Evolutionary conservation across 2,888 invertebrate species (phyloP).

Genomic region (Pilophorus perplexus): DNA sequence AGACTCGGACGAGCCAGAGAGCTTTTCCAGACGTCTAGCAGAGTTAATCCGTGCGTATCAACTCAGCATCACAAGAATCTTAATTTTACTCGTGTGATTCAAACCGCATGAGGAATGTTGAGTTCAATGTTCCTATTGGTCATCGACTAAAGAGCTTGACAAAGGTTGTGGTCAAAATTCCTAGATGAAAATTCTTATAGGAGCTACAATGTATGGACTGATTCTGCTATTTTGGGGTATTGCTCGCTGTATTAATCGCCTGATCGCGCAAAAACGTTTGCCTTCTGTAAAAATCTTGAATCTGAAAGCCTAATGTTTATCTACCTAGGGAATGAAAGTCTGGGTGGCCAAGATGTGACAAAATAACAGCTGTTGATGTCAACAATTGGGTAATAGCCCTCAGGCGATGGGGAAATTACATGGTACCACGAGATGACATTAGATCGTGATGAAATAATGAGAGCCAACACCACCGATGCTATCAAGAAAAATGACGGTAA

Average conservation of each 20-base stretch:
- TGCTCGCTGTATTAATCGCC: too few relatives aligned
- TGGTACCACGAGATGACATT: not conserved
- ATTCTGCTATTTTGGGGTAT: too few relatives aligned
- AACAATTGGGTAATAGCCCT: constrained; percentile 12
- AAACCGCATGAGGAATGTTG: not conserved
- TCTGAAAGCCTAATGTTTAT: not conserved
- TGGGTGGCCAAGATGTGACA: not conserved
- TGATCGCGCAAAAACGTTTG: too few relatives aligned
- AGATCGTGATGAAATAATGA: constrained; percentile 9
- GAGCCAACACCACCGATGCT: not conserved
- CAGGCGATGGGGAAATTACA: not conserved
- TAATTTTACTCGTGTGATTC: too few relatives aligned
- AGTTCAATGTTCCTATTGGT: not conserved
- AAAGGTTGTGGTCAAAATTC: too few relatives aligned
- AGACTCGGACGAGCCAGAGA: too few relatives aligned
- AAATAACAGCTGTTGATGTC: constrained; percentile 10
- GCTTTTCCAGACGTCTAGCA: not conserved
- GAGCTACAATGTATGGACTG: too few relatives aligned
- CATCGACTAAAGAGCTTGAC: not conserved
- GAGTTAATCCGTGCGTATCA: not conserved
- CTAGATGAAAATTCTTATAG: too few relatives aligned
- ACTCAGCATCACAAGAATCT: not conserved
- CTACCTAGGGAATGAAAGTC: not conserved
- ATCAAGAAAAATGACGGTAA: constrained; percentile 2
- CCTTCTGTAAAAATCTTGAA: too few relatives aligned